These are phyloP conservation scores for Nestor notabilis DNA, from an alignment of 2,113 vertebrate species.

Conservation along the genomic window DNA sequence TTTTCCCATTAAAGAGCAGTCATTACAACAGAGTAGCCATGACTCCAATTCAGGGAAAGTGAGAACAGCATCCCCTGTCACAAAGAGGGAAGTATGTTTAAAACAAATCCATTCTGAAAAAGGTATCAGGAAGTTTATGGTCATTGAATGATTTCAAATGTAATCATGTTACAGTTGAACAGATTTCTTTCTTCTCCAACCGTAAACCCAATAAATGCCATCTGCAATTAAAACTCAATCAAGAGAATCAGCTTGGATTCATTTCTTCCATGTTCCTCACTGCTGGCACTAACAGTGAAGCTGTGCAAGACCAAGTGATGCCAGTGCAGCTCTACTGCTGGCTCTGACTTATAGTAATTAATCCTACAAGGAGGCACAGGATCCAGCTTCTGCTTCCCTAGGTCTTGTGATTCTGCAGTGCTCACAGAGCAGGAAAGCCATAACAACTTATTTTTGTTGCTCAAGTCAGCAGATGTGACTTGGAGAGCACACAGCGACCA, in stretches of 20 bases:
- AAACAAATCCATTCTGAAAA: neutral
- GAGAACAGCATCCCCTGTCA: neutral
- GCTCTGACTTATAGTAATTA: neutral
- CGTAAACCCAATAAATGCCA: neutral
- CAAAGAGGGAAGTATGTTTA: neutral
- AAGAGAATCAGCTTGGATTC: neutral
- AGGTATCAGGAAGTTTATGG: neutral
- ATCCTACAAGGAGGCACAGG: neutral
- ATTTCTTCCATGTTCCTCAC: neutral
- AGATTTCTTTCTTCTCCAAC: neutral
- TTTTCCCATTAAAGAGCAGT: neutral
- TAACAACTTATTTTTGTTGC: slow-evolving; percentile 42
- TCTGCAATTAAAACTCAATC: neutral
- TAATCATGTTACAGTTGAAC: neutral
- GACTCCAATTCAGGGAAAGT: neutral
- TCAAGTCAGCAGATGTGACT: slow-evolving; percentile 56
- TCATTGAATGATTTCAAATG: neutral
- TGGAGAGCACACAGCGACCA: neutral
- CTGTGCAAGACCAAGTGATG: neutral
- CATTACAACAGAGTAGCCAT: neutral
- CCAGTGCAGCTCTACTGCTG: neutral
- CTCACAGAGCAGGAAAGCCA: slow-evolving; percentile 11
- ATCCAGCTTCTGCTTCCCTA: slow-evolving; percentile 12
- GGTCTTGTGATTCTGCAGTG: neutral
- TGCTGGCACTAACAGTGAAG: neutral